Conservation (phyloP, 1,140 invertebrate species). For the Euschistus heros region DNA sequence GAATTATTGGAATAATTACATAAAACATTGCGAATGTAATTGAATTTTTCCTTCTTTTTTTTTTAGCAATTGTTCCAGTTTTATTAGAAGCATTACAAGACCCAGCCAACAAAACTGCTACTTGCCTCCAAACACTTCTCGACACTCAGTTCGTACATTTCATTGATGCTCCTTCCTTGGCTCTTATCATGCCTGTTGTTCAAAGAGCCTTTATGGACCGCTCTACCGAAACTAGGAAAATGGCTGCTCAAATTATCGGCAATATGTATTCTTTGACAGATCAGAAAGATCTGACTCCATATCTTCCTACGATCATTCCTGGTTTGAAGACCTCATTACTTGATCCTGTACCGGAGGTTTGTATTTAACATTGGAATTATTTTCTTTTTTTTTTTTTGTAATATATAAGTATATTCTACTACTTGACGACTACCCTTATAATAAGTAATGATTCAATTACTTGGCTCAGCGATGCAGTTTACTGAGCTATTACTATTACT, state of each 20-base stretch:
- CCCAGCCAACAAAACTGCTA: constrained; percentile 89
- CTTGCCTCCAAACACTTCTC: constrained; percentile 80
- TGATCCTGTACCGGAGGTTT: constrained; percentile 95
- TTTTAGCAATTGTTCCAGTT: constrained; percentile 75
- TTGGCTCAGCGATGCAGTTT: too few relatives aligned
- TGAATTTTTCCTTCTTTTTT: constrained; percentile 18
- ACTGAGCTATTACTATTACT: too few relatives aligned
- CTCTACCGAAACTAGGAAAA: constrained; percentile 94
- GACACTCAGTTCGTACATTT: constrained; percentile 99
- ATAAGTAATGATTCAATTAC: too few relatives aligned
- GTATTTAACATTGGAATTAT: background rate
- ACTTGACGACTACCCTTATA: too few relatives aligned
- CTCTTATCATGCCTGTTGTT: constrained; percentile 98
- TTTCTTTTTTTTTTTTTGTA: too few relatives aligned
- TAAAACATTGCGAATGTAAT: background rate
- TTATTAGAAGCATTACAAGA: constrained; percentile 90
- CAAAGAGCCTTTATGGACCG: constrained; percentile 93
- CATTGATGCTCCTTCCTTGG: constrained; percentile 95
- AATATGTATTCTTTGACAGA: constrained; percentile 99
- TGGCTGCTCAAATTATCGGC: constrained; percentile 98
- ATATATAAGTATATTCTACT: too few relatives aligned
- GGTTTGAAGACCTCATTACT: constrained; percentile 91
- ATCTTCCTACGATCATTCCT: constrained; percentile 92
- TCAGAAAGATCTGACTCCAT: constrained; percentile 95
- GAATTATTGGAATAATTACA: background rate